Percentiles rank a stretch among this genome's conserved stretches.
Conservation (phyloP, 2,888 invertebrate genomes). For the Catocala nupta region DNA sequence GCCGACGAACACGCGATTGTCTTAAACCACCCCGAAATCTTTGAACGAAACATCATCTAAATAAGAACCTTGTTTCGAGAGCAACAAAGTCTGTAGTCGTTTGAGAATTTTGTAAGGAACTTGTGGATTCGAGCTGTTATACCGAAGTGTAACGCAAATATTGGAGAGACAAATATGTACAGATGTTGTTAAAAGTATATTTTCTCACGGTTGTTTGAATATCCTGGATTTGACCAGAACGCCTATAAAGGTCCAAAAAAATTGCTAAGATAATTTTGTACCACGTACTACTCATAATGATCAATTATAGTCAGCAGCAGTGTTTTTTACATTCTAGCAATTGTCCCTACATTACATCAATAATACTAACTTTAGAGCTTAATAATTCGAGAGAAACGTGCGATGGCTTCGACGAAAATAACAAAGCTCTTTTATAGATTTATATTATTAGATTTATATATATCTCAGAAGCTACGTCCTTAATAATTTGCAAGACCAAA, state of each 20-base stretch:
- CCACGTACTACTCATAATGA: too few species aligned
- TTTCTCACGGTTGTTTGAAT: not conserved
- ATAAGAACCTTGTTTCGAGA: slow-evolving; percentile 36
- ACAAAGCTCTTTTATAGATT: too few species aligned
- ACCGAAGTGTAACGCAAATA: slow-evolving; percentile 41
- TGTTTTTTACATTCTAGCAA: too few species aligned
- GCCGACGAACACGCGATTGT: slow-evolving; percentile 81
- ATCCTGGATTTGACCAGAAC: not conserved
- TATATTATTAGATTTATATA: too few species aligned
- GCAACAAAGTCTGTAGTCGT: slow-evolving; percentile 36
- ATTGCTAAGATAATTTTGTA: too few species aligned
- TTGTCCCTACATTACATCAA: too few species aligned
- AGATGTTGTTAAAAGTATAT: not conserved
- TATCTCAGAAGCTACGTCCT: too few species aligned
- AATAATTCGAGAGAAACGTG: too few species aligned
- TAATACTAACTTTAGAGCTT: too few species aligned
- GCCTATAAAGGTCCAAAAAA: not conserved
- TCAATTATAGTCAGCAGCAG: too few species aligned
- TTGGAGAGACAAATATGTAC: slow-evolving; percentile 3
- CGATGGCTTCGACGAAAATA: too few species aligned
- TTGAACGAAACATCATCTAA: slow-evolving; percentile 17
- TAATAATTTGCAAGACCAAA: not conserved
- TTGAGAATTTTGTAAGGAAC: slow-evolving; percentile 30
- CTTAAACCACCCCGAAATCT: slow-evolving; percentile 63
- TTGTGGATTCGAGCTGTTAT: slow-evolving; percentile 24